Conservation (phyloP, 37 sponge, comb jelly and placozoan species). For the Tethya wilhelma region DNA sequence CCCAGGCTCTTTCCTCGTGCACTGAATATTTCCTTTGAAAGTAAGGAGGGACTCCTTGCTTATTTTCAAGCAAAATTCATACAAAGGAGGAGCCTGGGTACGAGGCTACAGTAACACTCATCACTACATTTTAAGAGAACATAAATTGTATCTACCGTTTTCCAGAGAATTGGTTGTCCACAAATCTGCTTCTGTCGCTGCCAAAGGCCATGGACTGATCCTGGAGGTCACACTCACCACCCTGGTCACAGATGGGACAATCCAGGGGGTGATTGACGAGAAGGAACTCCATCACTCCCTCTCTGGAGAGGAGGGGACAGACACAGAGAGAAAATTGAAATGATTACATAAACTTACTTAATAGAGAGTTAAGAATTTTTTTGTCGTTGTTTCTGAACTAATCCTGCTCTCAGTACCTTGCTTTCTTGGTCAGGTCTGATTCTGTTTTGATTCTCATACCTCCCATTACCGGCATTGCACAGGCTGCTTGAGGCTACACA, state of each 20-base stretch:
- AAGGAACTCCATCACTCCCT: conserved; percentile 99
- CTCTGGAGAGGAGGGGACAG: too few species aligned
- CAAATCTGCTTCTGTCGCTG: conserved; percentile 92
- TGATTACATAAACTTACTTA: neutral
- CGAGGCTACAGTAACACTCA: too few species aligned
- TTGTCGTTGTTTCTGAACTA: too few species aligned
- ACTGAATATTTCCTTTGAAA: too few species aligned
- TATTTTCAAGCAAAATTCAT: too few species aligned
- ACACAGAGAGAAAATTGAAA: neutral
- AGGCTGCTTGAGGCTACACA: conserved; percentile 87
- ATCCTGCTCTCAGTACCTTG: conserved; percentile 71
- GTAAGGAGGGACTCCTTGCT: too few species aligned
- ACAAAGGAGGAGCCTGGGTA: too few species aligned
- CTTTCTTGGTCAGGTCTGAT: conserved; percentile 85
- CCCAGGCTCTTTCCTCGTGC: too few species aligned
- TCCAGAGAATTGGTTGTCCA: conserved; percentile 86
- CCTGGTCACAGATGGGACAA: conserved; percentile 99
- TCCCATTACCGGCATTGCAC: conserved; percentile 97
- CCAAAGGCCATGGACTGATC: conserved; percentile 99
- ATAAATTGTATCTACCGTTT: conserved; percentile 78
- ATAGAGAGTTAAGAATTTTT: too few species aligned
- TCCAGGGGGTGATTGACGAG: conserved; percentile 99
- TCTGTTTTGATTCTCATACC: conserved; percentile 89
- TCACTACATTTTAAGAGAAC: too few species aligned
- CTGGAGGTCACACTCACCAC: conserved; percentile 98